Conservation (phyloP, 2,888 invertebrate genomes). For the Fissipunctia ypsillon region DNA sequence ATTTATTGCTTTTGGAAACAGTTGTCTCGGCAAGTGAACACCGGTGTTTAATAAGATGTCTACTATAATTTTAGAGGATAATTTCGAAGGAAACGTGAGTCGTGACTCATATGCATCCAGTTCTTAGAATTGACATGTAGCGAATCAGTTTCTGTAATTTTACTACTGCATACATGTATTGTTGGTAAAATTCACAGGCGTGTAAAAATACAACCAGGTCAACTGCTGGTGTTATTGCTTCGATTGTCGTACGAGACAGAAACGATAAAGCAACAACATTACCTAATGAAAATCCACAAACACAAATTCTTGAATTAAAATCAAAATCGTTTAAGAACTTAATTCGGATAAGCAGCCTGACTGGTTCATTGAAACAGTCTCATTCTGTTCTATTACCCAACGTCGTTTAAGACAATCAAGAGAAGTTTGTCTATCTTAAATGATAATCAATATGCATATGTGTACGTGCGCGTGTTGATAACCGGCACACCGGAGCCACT, state of each 20-base stretch:
- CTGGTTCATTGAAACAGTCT: constrained; percentile 15
- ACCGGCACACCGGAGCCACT: constrained; percentile 58
- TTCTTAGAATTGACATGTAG: constrained; percentile 47
- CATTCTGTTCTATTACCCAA: constrained; percentile 25
- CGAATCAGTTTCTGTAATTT: constrained; percentile 20
- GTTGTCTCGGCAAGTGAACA: constrained; percentile 62
- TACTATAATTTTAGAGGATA: constrained; percentile 39
- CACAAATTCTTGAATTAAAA: background rate
- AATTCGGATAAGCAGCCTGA: constrained; percentile 11
- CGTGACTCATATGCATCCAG: constrained; percentile 49
- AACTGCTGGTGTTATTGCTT: constrained; percentile 3
- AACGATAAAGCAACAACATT: constrained; percentile 7
- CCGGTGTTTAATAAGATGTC: constrained; percentile 61
- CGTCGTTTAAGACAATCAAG: constrained; percentile 45
- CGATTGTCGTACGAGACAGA: constrained; percentile 18
- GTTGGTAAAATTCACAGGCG: constrained; percentile 7
- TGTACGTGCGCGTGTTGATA: constrained; percentile 45
- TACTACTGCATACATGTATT: background rate
- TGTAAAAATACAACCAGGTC: constrained; percentile 10
- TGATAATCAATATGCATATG: constrained; percentile 58
- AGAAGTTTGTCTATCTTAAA: constrained; percentile 47
- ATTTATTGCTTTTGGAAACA: constrained; percentile 51
- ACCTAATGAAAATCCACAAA: background rate
- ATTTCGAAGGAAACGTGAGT: constrained; percentile 49
- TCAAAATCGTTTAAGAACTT: background rate